Conservation (phyloP, 2,888 invertebrate species). For the Lumbricus terrestris region DNA sequence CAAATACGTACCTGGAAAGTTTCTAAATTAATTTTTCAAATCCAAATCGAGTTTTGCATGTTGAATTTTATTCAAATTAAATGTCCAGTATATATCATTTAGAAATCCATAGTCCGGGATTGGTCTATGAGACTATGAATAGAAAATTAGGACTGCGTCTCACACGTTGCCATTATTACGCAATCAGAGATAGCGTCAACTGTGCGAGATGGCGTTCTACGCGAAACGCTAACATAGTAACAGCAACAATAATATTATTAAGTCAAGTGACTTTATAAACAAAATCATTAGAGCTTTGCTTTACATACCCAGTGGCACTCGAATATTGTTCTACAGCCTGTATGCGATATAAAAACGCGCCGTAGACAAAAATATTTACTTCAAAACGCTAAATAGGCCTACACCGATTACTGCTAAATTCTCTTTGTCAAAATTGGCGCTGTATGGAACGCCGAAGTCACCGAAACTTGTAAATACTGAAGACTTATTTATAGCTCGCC, state of each 20-base stretch:
- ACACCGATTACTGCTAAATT: not conserved
- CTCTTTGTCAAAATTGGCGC: conserved; percentile 3
- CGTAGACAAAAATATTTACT: too few relatives aligned
- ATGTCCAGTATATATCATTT: not conserved
- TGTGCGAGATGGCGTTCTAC: not conserved
- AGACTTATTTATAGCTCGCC: not conserved
- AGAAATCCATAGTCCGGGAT: not conserved
- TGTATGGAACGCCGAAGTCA: conserved; percentile 3
- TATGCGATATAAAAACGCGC: not conserved
- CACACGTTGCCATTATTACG: not conserved
- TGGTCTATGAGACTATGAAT: too few relatives aligned
- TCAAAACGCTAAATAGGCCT: not conserved
- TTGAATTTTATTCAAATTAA: not conserved
- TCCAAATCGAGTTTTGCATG: not conserved
- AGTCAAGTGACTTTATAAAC: not conserved
- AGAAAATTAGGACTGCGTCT: not conserved
- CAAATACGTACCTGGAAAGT: not conserved
- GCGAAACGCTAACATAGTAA: not conserved
- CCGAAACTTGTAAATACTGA: not conserved
- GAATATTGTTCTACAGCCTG: not conserved
- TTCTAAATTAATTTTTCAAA: not conserved
- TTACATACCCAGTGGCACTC: not conserved
- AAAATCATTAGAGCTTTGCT: not conserved
- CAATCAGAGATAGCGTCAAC: not conserved
- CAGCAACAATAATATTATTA: too few relatives aligned